A percentile compares a stretch with the other conserved stretches of the same genome.
Conservation (phyloP, 2,888 invertebrate genomes). For the Lobophora halterata region DNA sequence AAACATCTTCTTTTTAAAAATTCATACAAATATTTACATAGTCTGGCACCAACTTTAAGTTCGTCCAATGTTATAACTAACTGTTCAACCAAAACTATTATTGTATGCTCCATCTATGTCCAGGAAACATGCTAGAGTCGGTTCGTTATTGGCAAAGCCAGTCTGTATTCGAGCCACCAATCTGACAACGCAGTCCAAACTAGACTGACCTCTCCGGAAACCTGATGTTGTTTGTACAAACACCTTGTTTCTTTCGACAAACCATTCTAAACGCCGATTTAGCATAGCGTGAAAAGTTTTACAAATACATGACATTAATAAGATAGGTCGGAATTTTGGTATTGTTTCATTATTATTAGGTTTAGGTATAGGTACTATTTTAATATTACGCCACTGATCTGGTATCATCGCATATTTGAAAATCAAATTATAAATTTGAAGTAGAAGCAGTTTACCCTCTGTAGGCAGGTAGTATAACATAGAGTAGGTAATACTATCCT, state of each 20-base stretch:
- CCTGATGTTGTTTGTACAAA: constrained; percentile 1
- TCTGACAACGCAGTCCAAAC: constrained; percentile 6
- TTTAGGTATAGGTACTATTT: constrained; percentile 10
- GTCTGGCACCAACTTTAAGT: background rate
- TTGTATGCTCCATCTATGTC: constrained; percentile 17
- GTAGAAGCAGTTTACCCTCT: background rate
- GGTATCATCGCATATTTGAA: constrained; percentile 7
- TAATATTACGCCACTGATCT: constrained; percentile 11
- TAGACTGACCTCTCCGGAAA: constrained; percentile 4
- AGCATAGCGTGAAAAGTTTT: no score
- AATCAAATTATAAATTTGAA: constrained; percentile 9
- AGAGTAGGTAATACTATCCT: constrained; percentile 7
- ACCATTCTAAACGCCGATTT: no score
- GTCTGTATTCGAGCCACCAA: constrained; percentile 10
- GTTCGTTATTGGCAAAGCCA: constrained; percentile 10
- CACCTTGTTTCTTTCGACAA: no score
- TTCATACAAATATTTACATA: no score
- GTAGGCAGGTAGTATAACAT: constrained; percentile 11
- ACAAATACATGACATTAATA: no score
- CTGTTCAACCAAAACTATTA: constrained; percentile 8
- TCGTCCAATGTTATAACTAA: constrained; percentile 2
- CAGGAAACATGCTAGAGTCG: constrained; percentile 12
- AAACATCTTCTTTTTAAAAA: background rate
- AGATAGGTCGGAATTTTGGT: no score
- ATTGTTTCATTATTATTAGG: no score